Percentiles rank a stretch among this genome's conserved stretches.
Evolutionary conservation across 2,888 invertebrate species (phyloP).

Genomic region (Drepana falcataria): DNA sequence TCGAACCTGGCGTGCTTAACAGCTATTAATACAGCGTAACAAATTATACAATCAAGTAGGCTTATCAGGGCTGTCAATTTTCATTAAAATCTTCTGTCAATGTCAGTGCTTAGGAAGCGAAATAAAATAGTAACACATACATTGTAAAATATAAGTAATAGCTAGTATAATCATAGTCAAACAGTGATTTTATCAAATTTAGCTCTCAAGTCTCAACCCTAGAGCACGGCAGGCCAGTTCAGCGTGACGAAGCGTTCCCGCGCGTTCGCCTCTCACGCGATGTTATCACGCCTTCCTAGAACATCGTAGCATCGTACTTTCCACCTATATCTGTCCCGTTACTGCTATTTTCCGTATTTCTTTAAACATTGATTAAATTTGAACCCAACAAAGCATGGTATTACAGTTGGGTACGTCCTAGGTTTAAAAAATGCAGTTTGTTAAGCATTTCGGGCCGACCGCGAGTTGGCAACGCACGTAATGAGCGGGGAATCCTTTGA

Average conservation of each 20-base stretch:
- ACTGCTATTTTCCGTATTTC: slow-evolving; percentile 51
- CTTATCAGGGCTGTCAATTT: slow-evolving; percentile 4
- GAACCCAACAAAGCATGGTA: slow-evolving; percentile 31
- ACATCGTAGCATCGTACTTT: slow-evolving; percentile 64
- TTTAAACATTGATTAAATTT: slow-evolving; percentile 52
- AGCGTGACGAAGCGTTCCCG: slow-evolving; percentile 44
- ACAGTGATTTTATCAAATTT: too few relatives aligned
- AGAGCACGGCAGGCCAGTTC: slow-evolving; percentile 21
- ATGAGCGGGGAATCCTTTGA: slow-evolving; percentile 75
- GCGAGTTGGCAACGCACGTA: slow-evolving; percentile 52
- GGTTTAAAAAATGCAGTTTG: slow-evolving; percentile 35
- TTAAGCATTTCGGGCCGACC: slow-evolving; percentile 48
- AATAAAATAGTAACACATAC: too few relatives aligned
- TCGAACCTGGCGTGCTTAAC: slow-evolving; percentile 70
- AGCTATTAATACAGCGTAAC: slow-evolving; percentile 77
- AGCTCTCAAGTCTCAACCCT: slow-evolving; percentile 23
- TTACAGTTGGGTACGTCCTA: slow-evolving; percentile 23
- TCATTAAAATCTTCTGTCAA: too few relatives aligned
- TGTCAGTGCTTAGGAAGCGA: too few relatives aligned
- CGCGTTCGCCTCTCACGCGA: slow-evolving; percentile 72
- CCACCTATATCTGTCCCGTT: slow-evolving; percentile 65
- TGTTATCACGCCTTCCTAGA: slow-evolving; percentile 74
- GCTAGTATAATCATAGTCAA: too few relatives aligned
- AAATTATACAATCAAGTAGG: slow-evolving; percentile 60
- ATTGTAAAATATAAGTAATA: too few relatives aligned